A percentile compares a stretch with the other conserved stretches of the same genome.
These are phyloP conservation scores for Phalloptychus januarius DNA, from an alignment of 2,797 vertebrate species.

Conservation along the genomic window DNA sequence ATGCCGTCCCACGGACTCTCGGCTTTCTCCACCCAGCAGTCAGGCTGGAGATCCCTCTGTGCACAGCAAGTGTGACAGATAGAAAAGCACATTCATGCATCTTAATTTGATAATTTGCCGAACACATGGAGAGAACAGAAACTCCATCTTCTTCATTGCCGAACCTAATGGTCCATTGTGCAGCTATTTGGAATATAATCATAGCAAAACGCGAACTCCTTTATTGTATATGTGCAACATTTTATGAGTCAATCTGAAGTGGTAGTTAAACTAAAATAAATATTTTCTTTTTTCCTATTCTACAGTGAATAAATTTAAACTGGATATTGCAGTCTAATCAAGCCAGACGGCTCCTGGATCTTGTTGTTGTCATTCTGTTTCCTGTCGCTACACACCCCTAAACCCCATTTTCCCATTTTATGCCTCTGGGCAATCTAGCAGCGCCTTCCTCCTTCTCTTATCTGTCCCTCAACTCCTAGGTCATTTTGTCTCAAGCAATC, in stretches of 20 bases:
- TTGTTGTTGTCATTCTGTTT: slow-evolving; percentile 23
- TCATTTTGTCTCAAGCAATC: slow-evolving; percentile 47
- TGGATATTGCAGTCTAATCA: slow-evolving; percentile 6
- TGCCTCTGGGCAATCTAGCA: slow-evolving; percentile 32
- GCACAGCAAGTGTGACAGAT: slow-evolving; percentile 62
- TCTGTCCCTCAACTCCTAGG: slow-evolving; percentile 42
- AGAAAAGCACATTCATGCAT: slow-evolving; percentile 66
- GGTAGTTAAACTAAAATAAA: slow-evolving; percentile 14
- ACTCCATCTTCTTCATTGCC: slow-evolving; percentile 37
- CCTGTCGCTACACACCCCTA: slow-evolving; percentile 4
- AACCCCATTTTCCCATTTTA: slow-evolving; percentile 23
- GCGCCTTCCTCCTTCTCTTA: slow-evolving; percentile 12
- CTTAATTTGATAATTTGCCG: slow-evolving; percentile 68
- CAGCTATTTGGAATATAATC: slow-evolving; percentile 41
- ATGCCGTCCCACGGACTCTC: neutral
- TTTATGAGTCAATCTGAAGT: slow-evolving; percentile 25
- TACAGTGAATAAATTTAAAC: slow-evolving; percentile 12
- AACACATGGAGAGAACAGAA: slow-evolving; percentile 58
- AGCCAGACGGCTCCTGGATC: slow-evolving; percentile 22
- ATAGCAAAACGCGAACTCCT: slow-evolving; percentile 13
- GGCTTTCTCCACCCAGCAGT: slow-evolving; percentile 18
- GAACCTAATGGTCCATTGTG: slow-evolving; percentile 50
- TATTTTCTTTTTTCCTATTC: neutral
- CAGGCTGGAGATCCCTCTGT: slow-evolving; percentile 53
- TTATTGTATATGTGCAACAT: slow-evolving; percentile 8